These are phyloP conservation scores for Agrotis clavis DNA, from an alignment of 2,888 invertebrate species.

Conservation along the genomic window DNA sequence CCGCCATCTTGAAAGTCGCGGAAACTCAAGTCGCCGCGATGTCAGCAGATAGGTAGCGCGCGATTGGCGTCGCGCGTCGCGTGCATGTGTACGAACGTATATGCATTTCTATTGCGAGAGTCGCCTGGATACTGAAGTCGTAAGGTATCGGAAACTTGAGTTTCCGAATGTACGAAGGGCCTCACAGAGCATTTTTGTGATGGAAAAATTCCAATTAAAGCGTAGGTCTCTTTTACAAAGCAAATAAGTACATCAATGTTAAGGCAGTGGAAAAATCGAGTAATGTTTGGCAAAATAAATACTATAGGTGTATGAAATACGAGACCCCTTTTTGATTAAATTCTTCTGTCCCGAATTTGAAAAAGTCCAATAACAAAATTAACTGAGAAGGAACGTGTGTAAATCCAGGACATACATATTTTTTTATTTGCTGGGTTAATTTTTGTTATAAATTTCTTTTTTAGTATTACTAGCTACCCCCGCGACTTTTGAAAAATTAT, in stretches of 20 bases:
- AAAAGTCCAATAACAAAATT: background rate
- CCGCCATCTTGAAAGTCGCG: too few relatives aligned
- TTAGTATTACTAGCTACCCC: too few relatives aligned
- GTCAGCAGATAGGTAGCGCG: too few relatives aligned
- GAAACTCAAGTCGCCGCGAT: too few relatives aligned
- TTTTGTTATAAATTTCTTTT: too few relatives aligned
- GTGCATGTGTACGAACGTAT: too few relatives aligned
- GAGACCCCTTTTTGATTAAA: conserved; percentile 35
- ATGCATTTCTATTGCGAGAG: too few relatives aligned
- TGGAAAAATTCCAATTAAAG: conserved; percentile 2
- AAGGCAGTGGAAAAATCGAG: conserved; percentile 8
- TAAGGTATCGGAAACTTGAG: too few relatives aligned
- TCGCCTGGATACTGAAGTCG: too few relatives aligned
- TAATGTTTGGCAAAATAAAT: conserved; percentile 18
- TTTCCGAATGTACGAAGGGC: too few relatives aligned
- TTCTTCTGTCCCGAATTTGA: conserved; percentile 1
- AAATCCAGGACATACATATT: background rate
- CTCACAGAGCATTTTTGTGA: background rate
- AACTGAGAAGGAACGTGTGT: background rate
- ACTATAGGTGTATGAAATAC: conserved; percentile 12
- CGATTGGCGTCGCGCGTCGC: too few relatives aligned
- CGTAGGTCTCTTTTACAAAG: background rate
- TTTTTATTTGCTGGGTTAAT: background rate
- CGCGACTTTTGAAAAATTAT: too few relatives aligned
- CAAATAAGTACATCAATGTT: conserved; percentile 16